These are phyloP conservation scores for Cotesia typhae DNA, from an alignment of 1,140 invertebrate species.

Conservation along the genomic window DNA sequence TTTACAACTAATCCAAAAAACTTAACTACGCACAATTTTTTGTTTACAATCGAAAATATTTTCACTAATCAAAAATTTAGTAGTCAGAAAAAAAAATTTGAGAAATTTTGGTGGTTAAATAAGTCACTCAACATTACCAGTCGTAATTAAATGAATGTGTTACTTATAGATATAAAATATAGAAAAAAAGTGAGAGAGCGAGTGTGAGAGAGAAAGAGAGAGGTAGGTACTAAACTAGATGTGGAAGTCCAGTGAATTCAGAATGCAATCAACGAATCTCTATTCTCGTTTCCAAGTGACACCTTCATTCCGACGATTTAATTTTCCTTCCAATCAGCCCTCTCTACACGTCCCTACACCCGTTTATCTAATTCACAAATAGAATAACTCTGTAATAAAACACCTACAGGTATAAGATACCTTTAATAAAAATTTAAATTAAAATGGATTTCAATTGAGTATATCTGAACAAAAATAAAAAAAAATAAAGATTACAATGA, in stretches of 20 bases:
- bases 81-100: too few relatives aligned
- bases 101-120: too few relatives aligned
- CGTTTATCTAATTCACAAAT: slow-evolving; percentile 4
- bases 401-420: not conserved
- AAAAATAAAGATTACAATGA: too few relatives aligned
- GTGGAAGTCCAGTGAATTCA: not conserved
- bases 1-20: too few relatives aligned
- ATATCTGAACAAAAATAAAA: not conserved
- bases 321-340: slow-evolving; percentile 15
- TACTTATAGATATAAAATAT: not conserved
- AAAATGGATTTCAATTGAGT: not conserved
- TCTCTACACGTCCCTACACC: slow-evolving; percentile 4
- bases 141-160: not conserved
- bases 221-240: not conserved
- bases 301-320: slow-evolving; percentile 30
- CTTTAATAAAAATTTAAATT: not conserved
- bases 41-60: too few relatives aligned
- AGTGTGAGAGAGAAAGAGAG: too few relatives aligned
- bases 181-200: too few relatives aligned
- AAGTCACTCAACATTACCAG: too few relatives aligned
- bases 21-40: too few relatives aligned
- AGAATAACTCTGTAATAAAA: not conserved
- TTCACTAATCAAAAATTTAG: too few relatives aligned
- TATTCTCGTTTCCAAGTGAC: slow-evolving; percentile 10
- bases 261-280: slow-evolving; percentile 30